These are phyloP conservation scores for Eulemur rufifrons DNA, from an alignment of 2,113 vertebrate genomes.

Conservation along the genomic window DNA sequence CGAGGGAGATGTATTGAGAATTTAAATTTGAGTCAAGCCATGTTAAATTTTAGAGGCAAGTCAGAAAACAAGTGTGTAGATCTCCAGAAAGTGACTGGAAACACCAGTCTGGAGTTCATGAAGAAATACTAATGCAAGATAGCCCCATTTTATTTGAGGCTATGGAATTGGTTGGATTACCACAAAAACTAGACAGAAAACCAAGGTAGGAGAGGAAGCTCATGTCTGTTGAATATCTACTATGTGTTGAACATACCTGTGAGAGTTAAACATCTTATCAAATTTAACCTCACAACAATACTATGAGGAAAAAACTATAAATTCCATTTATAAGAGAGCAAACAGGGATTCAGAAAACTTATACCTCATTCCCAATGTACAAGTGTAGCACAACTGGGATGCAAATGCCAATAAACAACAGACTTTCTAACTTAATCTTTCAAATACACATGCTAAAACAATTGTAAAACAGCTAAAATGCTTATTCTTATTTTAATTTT, in stretches of 20 bases:
- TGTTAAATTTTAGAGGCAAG: not conserved
- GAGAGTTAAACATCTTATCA: not conserved
- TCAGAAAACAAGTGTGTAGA: not conserved
- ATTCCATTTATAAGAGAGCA: not conserved
- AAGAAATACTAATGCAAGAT: not conserved
- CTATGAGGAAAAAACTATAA: not conserved
- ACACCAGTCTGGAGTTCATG: not conserved
- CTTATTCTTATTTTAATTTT: not conserved
- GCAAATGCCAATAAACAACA: not conserved
- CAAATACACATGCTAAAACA: not conserved
- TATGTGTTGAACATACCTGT: not conserved
- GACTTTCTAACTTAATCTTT: not conserved
- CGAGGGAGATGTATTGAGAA: not conserved
- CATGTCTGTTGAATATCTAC: not conserved
- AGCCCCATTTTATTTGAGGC: not conserved
- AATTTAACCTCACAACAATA: not conserved
- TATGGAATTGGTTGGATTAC: not conserved
- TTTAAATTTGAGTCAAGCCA: not conserved
- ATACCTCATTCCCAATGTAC: not conserved
- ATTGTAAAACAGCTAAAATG: not conserved
- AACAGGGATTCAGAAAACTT: not conserved
- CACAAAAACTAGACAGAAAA: not conserved
- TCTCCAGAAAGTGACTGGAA: not conserved
- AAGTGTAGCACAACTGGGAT: not conserved
- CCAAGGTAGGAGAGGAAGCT: not conserved